Base-by-base conservation (phyloP, 2,888 invertebrate species). In the Nymphalis c-album region DNA sequence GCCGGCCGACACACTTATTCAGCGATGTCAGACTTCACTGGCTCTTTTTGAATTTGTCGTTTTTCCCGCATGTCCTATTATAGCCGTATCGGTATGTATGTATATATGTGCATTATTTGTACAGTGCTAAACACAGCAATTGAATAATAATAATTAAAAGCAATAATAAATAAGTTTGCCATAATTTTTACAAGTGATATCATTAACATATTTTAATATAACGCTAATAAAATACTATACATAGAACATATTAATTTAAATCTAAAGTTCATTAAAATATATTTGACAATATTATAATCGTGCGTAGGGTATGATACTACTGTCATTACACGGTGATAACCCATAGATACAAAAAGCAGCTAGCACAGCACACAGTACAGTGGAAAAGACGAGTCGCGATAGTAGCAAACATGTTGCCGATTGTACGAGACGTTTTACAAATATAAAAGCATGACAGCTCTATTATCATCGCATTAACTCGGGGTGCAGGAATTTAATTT, bases 331-430 rank as follows among this genome's bases (percentile, higher is more conserved):
- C 87, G 87, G 91, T 91, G 91, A 90, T 88, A 87, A 89, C 86
- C 89, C 88, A 89, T 90, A 91, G 88, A 89, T 88, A 91, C 92
- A 90, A 92, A 90, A 92, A 92, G 92, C 92, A 92, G 92, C 92
- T 91, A 92, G 90, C 91, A 91, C 88, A 91, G 90, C 92, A 91
- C 91, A 91, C 92, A 87, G 82, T 87, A 91, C 87, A 90, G 92
- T 92, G 91, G 92, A 90, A 90, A 87, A 90, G 88, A 88, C 91
- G 87, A 91, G 82, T 88, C 85, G 90, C 90, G 91, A 89, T 85
- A 87, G 88, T 90, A 88, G 87, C 88, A 90, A 90, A 90, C 87
- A 87, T 85, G 82, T 90, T 86, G 90, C 88, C 89, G 88, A 86
- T 88, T 85, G 83, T 87, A 91, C 87, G 88, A 87, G 89, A 90